Evolutionary conservation across 2,888 invertebrate species (phyloP), one percentile per base, ranked within the genome.

Genomic region (Synanthedon myopaeformis): DNA sequence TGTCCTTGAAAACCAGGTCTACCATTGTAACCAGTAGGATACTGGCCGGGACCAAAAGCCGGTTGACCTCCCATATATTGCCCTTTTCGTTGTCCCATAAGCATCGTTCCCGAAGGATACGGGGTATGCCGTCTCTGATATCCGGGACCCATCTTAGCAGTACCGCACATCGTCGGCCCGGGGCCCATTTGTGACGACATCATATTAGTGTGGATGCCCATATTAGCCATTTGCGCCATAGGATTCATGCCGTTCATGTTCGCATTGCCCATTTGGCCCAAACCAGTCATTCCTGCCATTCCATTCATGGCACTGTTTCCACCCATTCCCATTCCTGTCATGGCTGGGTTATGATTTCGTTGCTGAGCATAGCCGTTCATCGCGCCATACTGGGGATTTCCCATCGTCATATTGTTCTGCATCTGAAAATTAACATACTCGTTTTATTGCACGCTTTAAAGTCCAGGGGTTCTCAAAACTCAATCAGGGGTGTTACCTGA

Each of bases 71-170:
- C 90, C 75, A 90, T 90, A 67, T 91, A 91, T 59, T 90, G 91
- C 57, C 90, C 89, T 67, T 94, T 89, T 66, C 96, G 93, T 71
- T 94, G 94, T 55, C 92, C 90, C 91, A 94, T 93, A 75, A 96
- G 93, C 92, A 95, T 94, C 56, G 93, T 92, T 12, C 95, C 94
- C 56, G 91, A 92, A 19, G 96, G 96, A 79, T 96, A 96, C 2
- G 96, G 96, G 52, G 94, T 90, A 83, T 95, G 91, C 69, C 96
- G 90, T 69, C 96, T 89, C 61, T 94, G 94, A 67, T 94, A 94
- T 41, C 90, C 90, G 8, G 89, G 83, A 58, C 86, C 91, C 91
- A 94, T 93, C 73, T 91, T 91, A 53, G 88, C 90, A 72, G 91
- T 90, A 61, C 89, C 90, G 61, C 88, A 90, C 91, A 91, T 92